Evolutionary conservation across 1,140 invertebrate species (phyloP).

Genomic region (Cherax quadricarinatus): DNA sequence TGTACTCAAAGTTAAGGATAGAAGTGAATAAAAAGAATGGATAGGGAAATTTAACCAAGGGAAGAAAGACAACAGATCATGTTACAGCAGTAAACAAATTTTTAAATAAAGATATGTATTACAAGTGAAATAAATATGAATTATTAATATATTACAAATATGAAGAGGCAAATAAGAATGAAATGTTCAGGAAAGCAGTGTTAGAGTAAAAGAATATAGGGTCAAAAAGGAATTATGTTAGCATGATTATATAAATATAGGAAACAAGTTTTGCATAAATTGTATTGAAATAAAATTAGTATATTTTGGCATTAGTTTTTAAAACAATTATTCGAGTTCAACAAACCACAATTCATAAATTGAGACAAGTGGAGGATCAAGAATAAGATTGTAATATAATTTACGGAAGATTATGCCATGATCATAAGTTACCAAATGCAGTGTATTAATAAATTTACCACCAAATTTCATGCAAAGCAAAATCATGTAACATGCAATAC

Average conservation of each 20-base stretch:
- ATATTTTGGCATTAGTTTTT: too few species aligned
- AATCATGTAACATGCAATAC: background rate
- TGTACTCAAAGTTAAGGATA: background rate
- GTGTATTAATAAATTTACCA: background rate
- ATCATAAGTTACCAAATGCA: background rate
- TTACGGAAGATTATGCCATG: background rate
- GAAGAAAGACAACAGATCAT: background rate
- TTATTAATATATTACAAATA: too few species aligned
- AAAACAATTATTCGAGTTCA: too few species aligned
- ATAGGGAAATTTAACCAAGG: background rate
- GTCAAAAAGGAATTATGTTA: background rate
- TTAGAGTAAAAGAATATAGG: background rate
- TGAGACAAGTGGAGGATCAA: background rate
- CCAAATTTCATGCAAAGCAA: background rate
- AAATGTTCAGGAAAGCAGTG: too few species aligned
- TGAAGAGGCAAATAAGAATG: too few species aligned
- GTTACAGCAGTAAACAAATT: background rate
- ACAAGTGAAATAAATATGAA: too few species aligned
- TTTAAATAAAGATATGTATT: too few species aligned
- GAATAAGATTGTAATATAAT: background rate
- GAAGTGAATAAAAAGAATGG: background rate
- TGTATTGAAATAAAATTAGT: background rate
- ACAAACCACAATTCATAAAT: background rate
- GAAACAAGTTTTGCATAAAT: background rate
- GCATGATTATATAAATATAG: background rate